A percentile compares a stretch with the other conserved stretches of the same genome.
Evolutionary conservation across 2,113 vertebrate genomes (phyloP).

Genomic region (Sitta europaea): DNA sequence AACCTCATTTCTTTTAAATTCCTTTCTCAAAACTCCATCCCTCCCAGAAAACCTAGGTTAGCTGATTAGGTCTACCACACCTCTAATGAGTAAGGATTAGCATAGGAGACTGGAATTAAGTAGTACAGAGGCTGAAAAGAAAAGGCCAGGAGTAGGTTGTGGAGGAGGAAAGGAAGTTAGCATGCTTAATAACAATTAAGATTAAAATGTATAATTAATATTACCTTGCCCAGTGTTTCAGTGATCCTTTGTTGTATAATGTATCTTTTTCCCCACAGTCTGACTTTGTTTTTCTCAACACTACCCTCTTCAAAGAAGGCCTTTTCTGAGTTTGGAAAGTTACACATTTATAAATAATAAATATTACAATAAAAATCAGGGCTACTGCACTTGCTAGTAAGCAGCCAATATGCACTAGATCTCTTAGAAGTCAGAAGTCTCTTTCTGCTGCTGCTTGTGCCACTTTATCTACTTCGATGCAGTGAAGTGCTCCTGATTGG

Average conservation of each 20-base stretch:
- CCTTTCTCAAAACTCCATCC: neutral
- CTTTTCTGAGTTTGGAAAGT: slow-evolving; percentile 15
- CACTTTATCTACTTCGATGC: neutral
- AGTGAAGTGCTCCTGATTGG: neutral
- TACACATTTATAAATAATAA: slow-evolving; percentile 51
- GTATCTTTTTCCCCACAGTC: neutral
- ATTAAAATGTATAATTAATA: neutral
- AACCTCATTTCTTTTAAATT: neutral
- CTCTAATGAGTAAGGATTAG: neutral
- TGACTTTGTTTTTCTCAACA: slow-evolving; percentile 25
- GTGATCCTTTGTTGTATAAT: slow-evolving; percentile 54
- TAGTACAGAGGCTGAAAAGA: neutral
- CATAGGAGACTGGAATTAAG: neutral
- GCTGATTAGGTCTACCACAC: neutral
- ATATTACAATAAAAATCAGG: slow-evolving; percentile 44
- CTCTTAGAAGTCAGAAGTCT: neutral
- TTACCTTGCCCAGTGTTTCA: neutral
- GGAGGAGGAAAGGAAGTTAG: neutral
- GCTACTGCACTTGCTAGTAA: slow-evolving; percentile 12
- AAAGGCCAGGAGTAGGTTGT: neutral
- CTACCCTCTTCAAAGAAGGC: slow-evolving; percentile 40
- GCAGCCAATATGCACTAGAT: neutral
- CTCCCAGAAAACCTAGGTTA: neutral
- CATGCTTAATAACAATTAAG: neutral
- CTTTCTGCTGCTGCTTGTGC: neutral